These are phyloP conservation scores for Caenorhabditis sp. DNA, from an alignment of 2,888 invertebrate species.

Conservation along the genomic window DNA sequence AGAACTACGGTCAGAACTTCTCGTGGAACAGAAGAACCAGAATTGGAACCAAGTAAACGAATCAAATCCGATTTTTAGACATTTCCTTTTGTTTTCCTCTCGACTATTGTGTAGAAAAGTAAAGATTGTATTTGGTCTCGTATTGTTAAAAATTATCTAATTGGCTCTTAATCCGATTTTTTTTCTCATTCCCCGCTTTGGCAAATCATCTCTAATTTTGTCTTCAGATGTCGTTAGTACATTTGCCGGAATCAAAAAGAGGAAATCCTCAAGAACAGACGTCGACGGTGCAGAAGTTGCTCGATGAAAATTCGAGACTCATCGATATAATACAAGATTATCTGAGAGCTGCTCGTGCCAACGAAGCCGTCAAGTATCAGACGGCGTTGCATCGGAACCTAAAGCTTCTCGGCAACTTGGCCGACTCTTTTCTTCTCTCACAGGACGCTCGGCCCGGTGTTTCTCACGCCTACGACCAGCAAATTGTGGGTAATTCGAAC, in stretches of 20 bases:
- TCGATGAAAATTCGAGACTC: slow-evolving; percentile 96
- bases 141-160: too few species aligned
- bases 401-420: slow-evolving; percentile 94
- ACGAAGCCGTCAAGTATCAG: slow-evolving; percentile 84
- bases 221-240: slow-evolving; percentile 65
- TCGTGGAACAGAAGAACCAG: slow-evolving; percentile 96
- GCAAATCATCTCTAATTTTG: too few species aligned
- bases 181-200: too few species aligned
- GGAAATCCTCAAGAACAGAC: slow-evolving; percentile 57
- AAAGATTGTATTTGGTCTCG: too few species aligned
- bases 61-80: slow-evolving; percentile 15
- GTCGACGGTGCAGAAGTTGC: slow-evolving; percentile 81
- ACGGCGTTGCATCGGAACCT: slow-evolving; percentile 94
- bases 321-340: slow-evolving; percentile 97
- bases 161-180: too few species aligned
- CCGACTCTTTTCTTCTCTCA: slow-evolving; percentile 84
- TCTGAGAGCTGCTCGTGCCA: slow-evolving; percentile 83
- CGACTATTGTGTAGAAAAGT: slow-evolving; percentile 32
- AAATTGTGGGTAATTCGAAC: too few species aligned
- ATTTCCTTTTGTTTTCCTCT: slow-evolving; percentile 9
- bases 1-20: slow-evolving; percentile 94
- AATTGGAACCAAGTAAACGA: slow-evolving; percentile 90
- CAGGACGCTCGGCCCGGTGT: too few species aligned
- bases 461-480: too few species aligned
- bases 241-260: slow-evolving; percentile 36